These are phyloP conservation scores for Lycaena phlaeas DNA, from an alignment of 2,888 invertebrate species.

Conservation along the genomic window DNA sequence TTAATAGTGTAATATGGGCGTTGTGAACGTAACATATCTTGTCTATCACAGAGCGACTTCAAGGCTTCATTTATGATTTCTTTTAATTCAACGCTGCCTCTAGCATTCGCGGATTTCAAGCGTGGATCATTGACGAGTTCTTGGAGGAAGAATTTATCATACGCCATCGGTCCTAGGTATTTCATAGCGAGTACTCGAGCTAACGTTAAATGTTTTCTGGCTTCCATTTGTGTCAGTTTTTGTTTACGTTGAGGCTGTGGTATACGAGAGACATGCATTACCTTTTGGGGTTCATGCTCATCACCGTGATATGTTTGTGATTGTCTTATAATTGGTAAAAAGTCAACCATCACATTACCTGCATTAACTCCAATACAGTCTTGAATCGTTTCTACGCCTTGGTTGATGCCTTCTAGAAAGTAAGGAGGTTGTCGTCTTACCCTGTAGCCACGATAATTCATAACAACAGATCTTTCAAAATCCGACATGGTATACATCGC, in stretches of 20 bases:
- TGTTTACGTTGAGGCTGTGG: conserved; percentile 39
- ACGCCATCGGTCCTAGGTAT: conserved; percentile 64
- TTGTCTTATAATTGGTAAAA: conserved; percentile 54
- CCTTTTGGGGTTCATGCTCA: conserved; percentile 34
- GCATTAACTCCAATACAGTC: conserved; percentile 60
- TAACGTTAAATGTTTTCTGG: conserved; percentile 45
- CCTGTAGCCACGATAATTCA: conserved; percentile 51
- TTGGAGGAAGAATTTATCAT: conserved; percentile 59
- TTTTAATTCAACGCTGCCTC: conserved; percentile 40
- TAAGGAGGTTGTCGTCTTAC: conserved; percentile 52
- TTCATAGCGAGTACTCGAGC: conserved; percentile 61
- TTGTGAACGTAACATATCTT: conserved; percentile 57
- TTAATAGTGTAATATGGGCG: conserved; percentile 59
- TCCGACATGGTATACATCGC: conserved; percentile 64
- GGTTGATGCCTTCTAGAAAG: conserved; percentile 60
- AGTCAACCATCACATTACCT: conserved; percentile 55
- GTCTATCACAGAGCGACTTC: conserved; percentile 47
- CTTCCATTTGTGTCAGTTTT: conserved; percentile 58
- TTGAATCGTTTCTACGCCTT: conserved; percentile 60
- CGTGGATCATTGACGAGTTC: conserved; percentile 43
- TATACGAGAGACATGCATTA: conserved; percentile 46
- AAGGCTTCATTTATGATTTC: conserved; percentile 42
- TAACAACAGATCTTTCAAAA: conserved; percentile 59
- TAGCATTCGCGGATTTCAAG: conserved; percentile 49
- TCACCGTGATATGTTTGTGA: conserved; percentile 34